These are phyloP conservation scores for Lycocerus yunnanus DNA, from an alignment of 2,888 invertebrate species.

Conservation along the genomic window DNA sequence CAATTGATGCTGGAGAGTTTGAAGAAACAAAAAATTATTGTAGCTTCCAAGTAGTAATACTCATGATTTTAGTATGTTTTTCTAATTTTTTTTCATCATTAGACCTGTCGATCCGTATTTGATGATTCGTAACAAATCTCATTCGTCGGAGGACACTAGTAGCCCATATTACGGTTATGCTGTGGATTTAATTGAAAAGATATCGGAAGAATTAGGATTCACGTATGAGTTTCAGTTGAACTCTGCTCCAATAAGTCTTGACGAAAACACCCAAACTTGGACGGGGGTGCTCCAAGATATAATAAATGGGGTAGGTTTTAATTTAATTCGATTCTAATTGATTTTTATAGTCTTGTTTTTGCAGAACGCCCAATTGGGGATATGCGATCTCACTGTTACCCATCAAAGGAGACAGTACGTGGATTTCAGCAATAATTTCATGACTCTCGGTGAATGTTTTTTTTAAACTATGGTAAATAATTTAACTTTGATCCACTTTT, in stretches of 20 bases:
- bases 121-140: constrained; percentile 59
- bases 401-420: constrained; percentile 84
- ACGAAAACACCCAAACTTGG: constrained; percentile 74
- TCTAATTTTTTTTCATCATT: background rate
- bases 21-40: constrained; percentile 57
- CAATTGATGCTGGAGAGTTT: constrained; percentile 57
- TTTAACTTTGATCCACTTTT: background rate
- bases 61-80: background rate
- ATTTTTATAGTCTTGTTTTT: constrained; percentile 40
- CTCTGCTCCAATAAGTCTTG: constrained; percentile 69
- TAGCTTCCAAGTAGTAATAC: constrained; percentile 52
- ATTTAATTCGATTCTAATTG: background rate
- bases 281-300: constrained; percentile 77
- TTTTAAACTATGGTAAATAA: background rate
- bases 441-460: constrained; percentile 75
- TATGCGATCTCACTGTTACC: constrained; percentile 95
- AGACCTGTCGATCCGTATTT: constrained; percentile 76
- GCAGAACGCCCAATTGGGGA: constrained; percentile 91
- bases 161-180: constrained; percentile 89
- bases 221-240: constrained; percentile 73
- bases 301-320: constrained; percentile 67
- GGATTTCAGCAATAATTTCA: constrained; percentile 96
- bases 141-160: constrained; percentile 67
- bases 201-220: constrained; percentile 63
- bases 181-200: constrained; percentile 83